These are phyloP conservation scores for Arrhopalites spinosus DNA, from an alignment of 2,888 invertebrate species.

Conservation along the genomic window DNA sequence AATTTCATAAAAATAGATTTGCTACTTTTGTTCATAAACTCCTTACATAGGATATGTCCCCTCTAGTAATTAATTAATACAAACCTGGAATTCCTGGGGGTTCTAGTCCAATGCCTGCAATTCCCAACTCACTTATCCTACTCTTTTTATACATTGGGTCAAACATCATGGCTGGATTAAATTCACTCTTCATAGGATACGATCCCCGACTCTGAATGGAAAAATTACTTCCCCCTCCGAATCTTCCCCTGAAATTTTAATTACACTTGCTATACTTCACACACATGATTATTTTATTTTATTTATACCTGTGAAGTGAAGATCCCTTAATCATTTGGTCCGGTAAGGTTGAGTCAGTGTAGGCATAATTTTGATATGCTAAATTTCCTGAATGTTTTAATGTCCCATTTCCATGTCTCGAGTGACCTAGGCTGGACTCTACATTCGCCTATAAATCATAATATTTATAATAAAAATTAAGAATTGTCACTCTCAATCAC, in stretches of 20 bases:
- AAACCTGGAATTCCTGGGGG: constrained; percentile 42
- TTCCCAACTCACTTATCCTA: constrained; percentile 53
- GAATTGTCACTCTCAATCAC: neutral
- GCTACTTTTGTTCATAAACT: too few relatives aligned
- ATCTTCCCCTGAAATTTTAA: constrained; percentile 40
- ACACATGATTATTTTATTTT: neutral
- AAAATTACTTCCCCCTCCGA: constrained; percentile 46
- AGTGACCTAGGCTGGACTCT: constrained; percentile 38
- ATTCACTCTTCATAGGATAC: constrained; percentile 50
- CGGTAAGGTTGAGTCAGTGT: constrained; percentile 50
- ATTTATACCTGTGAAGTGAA: constrained; percentile 13
- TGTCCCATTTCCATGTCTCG: constrained; percentile 36
- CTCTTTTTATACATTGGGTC: constrained; percentile 52
- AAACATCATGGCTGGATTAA: constrained; percentile 51
- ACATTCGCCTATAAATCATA: constrained; percentile 47
- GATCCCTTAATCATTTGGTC: constrained; percentile 28
- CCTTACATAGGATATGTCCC: too few relatives aligned
- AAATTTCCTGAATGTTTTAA: constrained; percentile 46
- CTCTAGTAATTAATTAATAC: too few relatives aligned
- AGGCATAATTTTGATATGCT: constrained; percentile 54
- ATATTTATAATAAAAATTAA: neutral
- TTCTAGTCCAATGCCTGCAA: constrained; percentile 53
- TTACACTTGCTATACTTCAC: neutral
- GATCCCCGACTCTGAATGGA: constrained; percentile 45
- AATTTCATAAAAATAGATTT: too few relatives aligned